Conservation (phyloP, 2,888 invertebrate species). For the Noctuana brunneofusca region DNA sequence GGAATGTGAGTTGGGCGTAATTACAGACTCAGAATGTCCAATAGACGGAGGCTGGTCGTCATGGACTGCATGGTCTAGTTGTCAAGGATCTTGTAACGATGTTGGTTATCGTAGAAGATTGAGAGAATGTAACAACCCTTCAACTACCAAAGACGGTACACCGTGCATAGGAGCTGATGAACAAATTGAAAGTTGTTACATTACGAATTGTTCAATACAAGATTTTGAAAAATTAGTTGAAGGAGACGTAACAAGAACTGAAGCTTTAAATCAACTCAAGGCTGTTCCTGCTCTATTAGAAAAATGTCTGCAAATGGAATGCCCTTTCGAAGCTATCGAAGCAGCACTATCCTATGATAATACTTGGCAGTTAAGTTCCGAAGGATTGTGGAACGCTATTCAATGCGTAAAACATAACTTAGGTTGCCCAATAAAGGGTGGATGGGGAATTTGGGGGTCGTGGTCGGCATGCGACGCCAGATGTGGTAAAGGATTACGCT, state of each 20-base stretch:
- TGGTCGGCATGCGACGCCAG: conserved; percentile 73
- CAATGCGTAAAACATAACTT: conserved; percentile 77
- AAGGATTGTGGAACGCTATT: conserved; percentile 74
- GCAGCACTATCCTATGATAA: conserved; percentile 60
- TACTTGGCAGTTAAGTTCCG: conserved; percentile 69
- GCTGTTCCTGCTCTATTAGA: conserved; percentile 68
- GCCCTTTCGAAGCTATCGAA: conserved; percentile 70
- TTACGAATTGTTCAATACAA: conserved; percentile 66
- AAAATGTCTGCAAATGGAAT: conserved; percentile 70
- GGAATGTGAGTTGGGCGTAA: conserved; percentile 70
- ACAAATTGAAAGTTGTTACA: conserved; percentile 66
- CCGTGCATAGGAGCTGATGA: conserved; percentile 67
- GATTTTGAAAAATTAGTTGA: conserved; percentile 64
- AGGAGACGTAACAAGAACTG: conserved; percentile 59
- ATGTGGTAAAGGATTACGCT: conserved; percentile 66
- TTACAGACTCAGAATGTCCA: conserved; percentile 66
- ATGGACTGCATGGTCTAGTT: conserved; percentile 74
- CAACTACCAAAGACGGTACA: conserved; percentile 67
- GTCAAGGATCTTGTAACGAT: conserved; percentile 74
- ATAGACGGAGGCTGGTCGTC: conserved; percentile 77
- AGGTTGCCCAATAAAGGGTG: conserved; percentile 74
- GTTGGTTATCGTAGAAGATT: conserved; percentile 63
- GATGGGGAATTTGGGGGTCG: conserved; percentile 70
- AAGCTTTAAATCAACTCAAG: conserved; percentile 66
- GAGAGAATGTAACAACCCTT: conserved; percentile 72